These are phyloP conservation scores for Lobophora halterata DNA, from an alignment of 2,888 invertebrate species.

Conservation along the genomic window DNA sequence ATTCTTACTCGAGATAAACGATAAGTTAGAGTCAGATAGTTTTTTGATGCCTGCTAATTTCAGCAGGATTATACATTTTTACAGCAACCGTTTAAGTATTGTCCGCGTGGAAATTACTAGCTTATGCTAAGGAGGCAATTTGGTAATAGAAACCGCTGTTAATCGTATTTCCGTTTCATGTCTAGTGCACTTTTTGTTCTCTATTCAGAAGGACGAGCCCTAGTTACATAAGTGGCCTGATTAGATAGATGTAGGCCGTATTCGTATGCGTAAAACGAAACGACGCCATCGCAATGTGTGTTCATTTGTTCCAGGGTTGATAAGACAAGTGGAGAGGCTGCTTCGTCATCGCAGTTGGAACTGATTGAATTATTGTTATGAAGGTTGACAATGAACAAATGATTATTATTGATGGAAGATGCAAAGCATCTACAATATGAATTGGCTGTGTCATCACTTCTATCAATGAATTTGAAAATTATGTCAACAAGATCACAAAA, in stretches of 20 bases:
- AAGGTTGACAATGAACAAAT: constrained; percentile 1
- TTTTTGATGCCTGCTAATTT: no score
- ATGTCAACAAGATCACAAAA: no score
- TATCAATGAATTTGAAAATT: no score
- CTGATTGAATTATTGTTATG: constrained; percentile 12
- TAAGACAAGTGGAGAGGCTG: neutral
- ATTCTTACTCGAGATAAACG: no score
- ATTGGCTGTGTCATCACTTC: no score
- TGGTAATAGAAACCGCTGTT: constrained; percentile 14
- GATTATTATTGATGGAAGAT: constrained; percentile 9
- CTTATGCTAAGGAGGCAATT: constrained; percentile 12
- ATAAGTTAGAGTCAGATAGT: no score
- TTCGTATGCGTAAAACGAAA: constrained; percentile 20
- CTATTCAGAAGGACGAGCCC: constrained; percentile 47
- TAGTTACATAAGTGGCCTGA: constrained; percentile 52
- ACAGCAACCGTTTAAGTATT: no score
- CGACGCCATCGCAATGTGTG: constrained; percentile 35
- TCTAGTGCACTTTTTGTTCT: constrained; percentile 36
- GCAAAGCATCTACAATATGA: no score
- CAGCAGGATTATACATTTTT: no score
- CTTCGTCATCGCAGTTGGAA: constrained; percentile 9
- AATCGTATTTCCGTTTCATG: constrained; percentile 27
- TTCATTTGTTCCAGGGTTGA: constrained; percentile 19
- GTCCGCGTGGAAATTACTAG: constrained; percentile 8
- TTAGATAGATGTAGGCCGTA: constrained; percentile 43